Evolutionary conservation across 2,888 invertebrate genomes (phyloP).

Genomic region (Pachydiplax longipennis): DNA sequence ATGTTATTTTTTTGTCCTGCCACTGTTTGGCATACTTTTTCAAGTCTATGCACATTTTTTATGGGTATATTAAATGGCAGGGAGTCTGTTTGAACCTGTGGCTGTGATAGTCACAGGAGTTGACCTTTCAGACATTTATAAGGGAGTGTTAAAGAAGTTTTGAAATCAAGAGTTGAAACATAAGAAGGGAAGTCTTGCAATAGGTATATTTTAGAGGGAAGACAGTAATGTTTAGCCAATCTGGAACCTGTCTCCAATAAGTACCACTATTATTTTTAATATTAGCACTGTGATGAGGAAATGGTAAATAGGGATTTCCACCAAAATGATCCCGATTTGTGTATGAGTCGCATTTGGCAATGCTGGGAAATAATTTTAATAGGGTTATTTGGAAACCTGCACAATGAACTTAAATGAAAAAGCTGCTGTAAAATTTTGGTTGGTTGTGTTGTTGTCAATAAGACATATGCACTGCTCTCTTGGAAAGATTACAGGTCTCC

Average conservation of each 20-base stretch:
- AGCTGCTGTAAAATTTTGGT: not conserved
- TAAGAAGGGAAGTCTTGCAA: constrained; percentile 3
- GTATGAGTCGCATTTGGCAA: constrained; percentile 25
- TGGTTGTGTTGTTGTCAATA: not conserved
- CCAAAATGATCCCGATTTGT: constrained; percentile 7
- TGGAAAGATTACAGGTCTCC: constrained; percentile 31
- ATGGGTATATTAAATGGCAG: constrained; percentile 40
- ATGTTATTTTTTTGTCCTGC: constrained; percentile 42
- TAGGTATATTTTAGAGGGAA: constrained; percentile 36
- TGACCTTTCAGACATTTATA: constrained; percentile 40
- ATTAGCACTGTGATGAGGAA: constrained; percentile 36
- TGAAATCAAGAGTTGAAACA: constrained; percentile 32
- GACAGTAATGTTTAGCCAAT: constrained; percentile 32
- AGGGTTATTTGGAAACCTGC: constrained; percentile 38
- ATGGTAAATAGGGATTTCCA: not conserved
- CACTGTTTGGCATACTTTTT: constrained; percentile 38
- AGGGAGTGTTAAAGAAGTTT: constrained; percentile 42
- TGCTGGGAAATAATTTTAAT: constrained; percentile 26
- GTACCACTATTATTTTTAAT: constrained; percentile 13
- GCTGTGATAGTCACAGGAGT: constrained; percentile 40
- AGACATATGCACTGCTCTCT: constrained; percentile 26
- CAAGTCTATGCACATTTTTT: constrained; percentile 45
- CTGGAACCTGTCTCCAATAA: constrained; percentile 27
- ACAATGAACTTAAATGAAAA: constrained; percentile 14
- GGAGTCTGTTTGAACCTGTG: constrained; percentile 38